These are phyloP conservation scores for Xenentodon cancila DNA, from an alignment of 2,797 vertebrate genomes.

Conservation along the genomic window DNA sequence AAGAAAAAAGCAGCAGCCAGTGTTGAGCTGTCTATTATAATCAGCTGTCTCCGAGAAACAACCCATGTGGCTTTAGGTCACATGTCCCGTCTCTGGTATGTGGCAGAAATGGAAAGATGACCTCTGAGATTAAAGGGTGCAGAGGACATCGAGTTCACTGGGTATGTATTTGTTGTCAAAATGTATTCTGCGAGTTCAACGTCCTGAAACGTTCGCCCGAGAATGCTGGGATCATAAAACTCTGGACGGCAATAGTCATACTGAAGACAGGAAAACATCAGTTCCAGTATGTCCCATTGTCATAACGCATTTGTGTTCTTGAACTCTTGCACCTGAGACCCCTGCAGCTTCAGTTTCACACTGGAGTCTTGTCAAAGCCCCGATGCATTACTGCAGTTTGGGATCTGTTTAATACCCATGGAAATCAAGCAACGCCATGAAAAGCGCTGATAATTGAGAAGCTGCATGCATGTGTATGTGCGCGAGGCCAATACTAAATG, in stretches of 20 bases:
- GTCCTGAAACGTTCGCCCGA: not conserved
- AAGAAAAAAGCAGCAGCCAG: not conserved
- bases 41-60: conserved; percentile 30
- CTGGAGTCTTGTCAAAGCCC: not conserved
- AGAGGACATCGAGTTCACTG: conserved; percentile 17
- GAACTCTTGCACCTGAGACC: not conserved
- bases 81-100: conserved; percentile 65
- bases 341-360: not conserved
- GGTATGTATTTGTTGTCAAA: conserved; percentile 12
- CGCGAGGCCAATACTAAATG: not conserved
- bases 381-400: not conserved
- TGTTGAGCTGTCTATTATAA: conserved; percentile 35
- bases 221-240: not conserved
- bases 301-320: conserved; percentile 1
- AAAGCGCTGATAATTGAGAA: not conserved
- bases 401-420: not conserved
- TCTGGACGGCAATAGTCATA: not conserved
- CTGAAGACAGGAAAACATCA: too few species aligned
- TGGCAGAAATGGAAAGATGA: conserved; percentile 16
- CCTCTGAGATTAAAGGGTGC: conserved; percentile 30
- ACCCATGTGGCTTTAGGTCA: conserved; percentile 53
- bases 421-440: not conserved
- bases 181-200: conserved; percentile 2
- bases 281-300: not conserved
- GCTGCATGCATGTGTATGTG: not conserved